A percentile compares a stretch with the other conserved stretches of the same genome.
Evolutionary conservation across 2,888 invertebrate genomes (phyloP).

Genomic region (Thera britannica): DNA sequence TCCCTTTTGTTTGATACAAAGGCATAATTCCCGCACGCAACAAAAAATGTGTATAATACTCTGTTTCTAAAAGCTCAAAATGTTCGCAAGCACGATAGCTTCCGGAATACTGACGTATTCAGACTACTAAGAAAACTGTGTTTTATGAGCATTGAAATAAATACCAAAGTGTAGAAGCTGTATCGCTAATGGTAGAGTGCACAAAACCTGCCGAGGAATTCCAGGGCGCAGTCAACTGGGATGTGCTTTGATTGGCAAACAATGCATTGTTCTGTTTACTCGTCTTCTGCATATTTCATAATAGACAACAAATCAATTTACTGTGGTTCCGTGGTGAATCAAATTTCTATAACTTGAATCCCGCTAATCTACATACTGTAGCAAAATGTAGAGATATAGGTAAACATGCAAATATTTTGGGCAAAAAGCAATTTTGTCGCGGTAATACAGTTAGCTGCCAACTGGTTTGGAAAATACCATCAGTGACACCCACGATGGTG

Average conservation of each 20-base stretch:
- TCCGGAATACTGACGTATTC: constrained; percentile 50
- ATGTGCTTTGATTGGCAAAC: constrained; percentile 74
- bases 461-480: constrained; percentile 52
- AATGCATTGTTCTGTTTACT: constrained; percentile 58
- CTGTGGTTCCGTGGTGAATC: constrained; percentile 38
- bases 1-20: constrained; percentile 34
- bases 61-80: constrained; percentile 54
- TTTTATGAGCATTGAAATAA: constrained; percentile 45
- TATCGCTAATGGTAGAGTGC: constrained; percentile 32
- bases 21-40: constrained; percentile 40
- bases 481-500: constrained; percentile 33
- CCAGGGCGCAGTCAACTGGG: constrained; percentile 44
- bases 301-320: constrained; percentile 45
- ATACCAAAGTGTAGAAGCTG: constrained; percentile 43
- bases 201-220: constrained; percentile 42
- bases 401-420: constrained; percentile 50
- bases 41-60: constrained; percentile 37
- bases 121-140: constrained; percentile 38
- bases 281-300: constrained; percentile 48
- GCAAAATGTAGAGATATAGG: constrained; percentile 34
- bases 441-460: constrained; percentile 51
- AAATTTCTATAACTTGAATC: constrained; percentile 22
- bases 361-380: constrained; percentile 31
- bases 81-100: constrained; percentile 58
- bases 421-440: constrained; percentile 47